These are phyloP conservation scores for Prionailurus viverrinus DNA, from an alignment of 2,113 vertebrate species.

Conservation along the genomic window DNA sequence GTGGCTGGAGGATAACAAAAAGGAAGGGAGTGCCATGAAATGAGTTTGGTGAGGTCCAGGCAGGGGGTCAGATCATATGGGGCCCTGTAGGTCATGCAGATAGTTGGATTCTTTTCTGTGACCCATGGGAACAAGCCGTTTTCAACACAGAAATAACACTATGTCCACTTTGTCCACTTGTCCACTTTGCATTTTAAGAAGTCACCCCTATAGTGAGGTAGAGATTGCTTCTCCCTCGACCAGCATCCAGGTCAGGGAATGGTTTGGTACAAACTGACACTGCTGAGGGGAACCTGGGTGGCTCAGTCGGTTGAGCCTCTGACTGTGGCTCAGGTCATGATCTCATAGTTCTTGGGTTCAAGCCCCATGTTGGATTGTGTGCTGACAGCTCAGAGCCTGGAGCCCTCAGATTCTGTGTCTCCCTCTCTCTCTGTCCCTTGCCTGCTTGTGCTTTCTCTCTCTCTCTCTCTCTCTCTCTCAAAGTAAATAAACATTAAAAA, in stretches of 20 bases:
- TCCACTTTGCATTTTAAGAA: background rate
- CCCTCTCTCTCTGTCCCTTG: too few relatives aligned
- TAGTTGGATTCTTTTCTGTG: background rate
- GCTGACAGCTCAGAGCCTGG: too few relatives aligned
- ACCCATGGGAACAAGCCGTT: background rate
- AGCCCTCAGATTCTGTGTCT: too few relatives aligned
- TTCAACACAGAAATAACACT: background rate
- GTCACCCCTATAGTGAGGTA: background rate
- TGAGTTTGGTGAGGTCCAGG: background rate
- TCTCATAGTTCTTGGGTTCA: too few relatives aligned
- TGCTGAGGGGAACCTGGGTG: background rate
- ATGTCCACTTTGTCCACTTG: too few relatives aligned
- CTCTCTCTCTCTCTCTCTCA: too few relatives aligned
- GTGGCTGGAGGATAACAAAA: background rate
- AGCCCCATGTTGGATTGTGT: too few relatives aligned
- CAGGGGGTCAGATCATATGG: background rate
- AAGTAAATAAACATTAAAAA: too few relatives aligned
- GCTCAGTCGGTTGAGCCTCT: too few relatives aligned
- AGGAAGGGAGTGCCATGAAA: background rate
- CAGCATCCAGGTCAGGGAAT: background rate
- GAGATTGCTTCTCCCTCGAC: background rate
- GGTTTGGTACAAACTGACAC: background rate
- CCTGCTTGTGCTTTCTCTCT: too few relatives aligned
- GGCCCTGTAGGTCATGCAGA: background rate
- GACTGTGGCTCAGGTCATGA: too few relatives aligned